Conservation (phyloP, 2,888 invertebrate genomes). For the Augochlorella aurata region DNA sequence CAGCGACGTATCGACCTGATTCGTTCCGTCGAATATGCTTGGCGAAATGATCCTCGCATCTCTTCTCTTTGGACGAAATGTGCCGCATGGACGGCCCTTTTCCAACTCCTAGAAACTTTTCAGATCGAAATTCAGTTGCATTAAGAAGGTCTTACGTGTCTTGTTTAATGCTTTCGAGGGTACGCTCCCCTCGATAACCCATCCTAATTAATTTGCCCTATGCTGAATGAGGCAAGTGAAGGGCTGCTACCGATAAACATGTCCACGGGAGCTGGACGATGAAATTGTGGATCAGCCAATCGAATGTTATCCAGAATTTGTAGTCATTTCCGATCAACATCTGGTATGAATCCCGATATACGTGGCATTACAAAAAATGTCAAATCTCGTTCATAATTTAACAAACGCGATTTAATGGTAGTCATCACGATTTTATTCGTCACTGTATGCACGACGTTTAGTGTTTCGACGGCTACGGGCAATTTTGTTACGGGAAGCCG, state of each 20-base stretch:
- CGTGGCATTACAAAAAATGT: background rate
- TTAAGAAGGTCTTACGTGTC: background rate
- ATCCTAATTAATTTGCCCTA: background rate
- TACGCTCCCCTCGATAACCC: no score
- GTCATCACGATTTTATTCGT: background rate
- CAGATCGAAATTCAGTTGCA: background rate
- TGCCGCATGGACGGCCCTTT: background rate
- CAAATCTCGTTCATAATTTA: background rate
- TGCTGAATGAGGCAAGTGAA: background rate
- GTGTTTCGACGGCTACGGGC: background rate
- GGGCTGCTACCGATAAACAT: slow-evolving; percentile 11
- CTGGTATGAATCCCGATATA: background rate
- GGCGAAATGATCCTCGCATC: background rate
- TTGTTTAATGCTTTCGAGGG: no score
- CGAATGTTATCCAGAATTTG: background rate
- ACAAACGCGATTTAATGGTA: background rate
- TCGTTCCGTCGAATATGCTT: background rate
- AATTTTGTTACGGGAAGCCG: background rate
- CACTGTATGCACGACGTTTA: background rate
- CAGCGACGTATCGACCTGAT: background rate
- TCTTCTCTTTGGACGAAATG: background rate
- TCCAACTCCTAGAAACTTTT: background rate
- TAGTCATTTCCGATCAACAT: background rate
- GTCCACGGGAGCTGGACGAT: background rate
- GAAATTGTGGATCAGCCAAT: slow-evolving; percentile 9